Conservation (phyloP, 2,113 vertebrate genomes). For the Nyctibius bracteatus region DNA sequence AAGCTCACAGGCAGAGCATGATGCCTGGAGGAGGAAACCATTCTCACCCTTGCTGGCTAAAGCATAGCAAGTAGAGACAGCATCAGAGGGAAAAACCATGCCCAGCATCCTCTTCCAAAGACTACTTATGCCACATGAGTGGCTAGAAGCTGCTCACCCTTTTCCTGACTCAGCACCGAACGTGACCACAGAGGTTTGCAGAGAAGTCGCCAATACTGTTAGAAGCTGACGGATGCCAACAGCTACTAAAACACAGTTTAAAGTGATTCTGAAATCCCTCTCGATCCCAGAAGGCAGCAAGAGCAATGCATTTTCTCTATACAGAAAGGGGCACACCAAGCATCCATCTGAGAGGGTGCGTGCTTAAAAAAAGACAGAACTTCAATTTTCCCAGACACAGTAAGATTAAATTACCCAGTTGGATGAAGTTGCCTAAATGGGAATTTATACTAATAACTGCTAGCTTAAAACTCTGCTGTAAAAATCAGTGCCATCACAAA, state of each 20-base stretch:
- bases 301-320: background rate
- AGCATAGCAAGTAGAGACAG: background rate
- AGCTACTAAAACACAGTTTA: background rate
- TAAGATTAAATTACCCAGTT: background rate
- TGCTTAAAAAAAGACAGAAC: background rate
- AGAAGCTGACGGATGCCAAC: background rate
- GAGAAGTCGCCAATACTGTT: background rate
- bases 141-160: background rate
- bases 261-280: background rate
- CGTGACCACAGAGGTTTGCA: background rate
- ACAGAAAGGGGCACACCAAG: background rate
- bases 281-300: background rate
- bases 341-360: background rate
- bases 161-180: background rate
- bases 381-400: background rate
- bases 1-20: background rate
- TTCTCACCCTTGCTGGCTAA: background rate
- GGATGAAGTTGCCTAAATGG: background rate
- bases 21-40: background rate
- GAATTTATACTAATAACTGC: background rate
- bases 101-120: background rate
- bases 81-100: background rate
- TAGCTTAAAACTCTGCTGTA: background rate
- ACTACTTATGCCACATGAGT: rapidly evolving
- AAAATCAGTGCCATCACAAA: background rate